These are phyloP conservation scores for Stegastes partitus DNA, from an alignment of 2,113 vertebrate genomes.

Conservation along the genomic window DNA sequence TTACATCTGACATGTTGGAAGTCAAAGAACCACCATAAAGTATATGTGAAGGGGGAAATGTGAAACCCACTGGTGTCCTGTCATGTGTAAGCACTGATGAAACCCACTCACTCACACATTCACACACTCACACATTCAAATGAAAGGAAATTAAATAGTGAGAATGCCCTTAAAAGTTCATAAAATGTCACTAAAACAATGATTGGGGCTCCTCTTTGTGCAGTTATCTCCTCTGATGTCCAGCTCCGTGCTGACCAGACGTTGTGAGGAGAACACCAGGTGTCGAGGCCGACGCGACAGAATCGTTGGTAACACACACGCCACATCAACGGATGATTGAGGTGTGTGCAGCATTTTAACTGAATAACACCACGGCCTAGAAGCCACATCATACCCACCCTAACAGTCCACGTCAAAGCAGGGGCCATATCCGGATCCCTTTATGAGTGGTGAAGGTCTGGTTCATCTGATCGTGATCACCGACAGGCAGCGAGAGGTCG, in stretches of 20 bases:
- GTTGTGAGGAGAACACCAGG: too few species aligned
- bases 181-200: neutral
- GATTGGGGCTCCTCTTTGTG: neutral
- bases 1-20: too few species aligned
- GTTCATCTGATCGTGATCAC: neutral
- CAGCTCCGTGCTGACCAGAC: neutral
- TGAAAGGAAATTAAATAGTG: neutral
- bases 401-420: conserved; percentile 22
- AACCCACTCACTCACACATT: neutral
- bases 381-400: conserved; percentile 39
- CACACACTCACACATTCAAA: neutral
- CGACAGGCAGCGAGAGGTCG: neutral
- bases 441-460: conserved; percentile 23
- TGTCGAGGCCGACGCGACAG: neutral
- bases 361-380: neutral
- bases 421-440: conserved; percentile 27
- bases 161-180: neutral
- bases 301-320: neutral
- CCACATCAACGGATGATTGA: neutral
- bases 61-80: too few species aligned
- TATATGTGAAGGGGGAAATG: neutral
- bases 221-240: neutral
- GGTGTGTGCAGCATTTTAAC: neutral
- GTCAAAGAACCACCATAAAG: too few species aligned
- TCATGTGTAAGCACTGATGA: neutral